Base-by-base conservation (phyloP, 2,797 vertebrate genomes). In the Myoxocephalus aenaeus region DNA sequence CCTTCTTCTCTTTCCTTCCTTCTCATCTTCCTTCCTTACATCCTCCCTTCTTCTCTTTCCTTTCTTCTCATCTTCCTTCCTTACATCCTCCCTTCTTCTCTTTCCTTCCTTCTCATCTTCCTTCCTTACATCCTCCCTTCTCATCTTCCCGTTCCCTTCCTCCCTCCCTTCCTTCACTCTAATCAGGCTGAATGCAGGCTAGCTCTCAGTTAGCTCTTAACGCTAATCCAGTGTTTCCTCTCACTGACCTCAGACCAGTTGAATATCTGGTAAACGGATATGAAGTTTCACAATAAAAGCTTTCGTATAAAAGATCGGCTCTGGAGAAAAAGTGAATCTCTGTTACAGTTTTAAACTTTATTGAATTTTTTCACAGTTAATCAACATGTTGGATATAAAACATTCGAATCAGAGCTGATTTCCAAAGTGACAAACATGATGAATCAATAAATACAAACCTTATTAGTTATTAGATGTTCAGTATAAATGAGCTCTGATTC, bases 361-460 rank as follows among this genome's bases (percentile, higher is more conserved):
- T 54, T 54, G 17, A 3, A 27, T 64, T 64, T 17, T 2, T 65
- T 48, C 63, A 63, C 58, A 64, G 62, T 64, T 64, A 3, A 44
- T 46, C 42, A 32, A 29, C 18, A 64, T 18, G 15, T 61, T 64
- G 1, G 40, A 27, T 65, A 27, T 36, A 65, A 73, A 65, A 54
- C 61, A 70, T 22, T 40, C n/a, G 20, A 56, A 59, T 17, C n/a
- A 34, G 13, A 42, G 22, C 11, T 61, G 29, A 53, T 63, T 34
- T 20, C 57, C 32, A 15, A 57, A 17, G 15, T 27, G 34, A 64
- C 27, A 54, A 18, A 40, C 7, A 51, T 1, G n/a, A 71, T 1
- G 7, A 36, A 29, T 64, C 25, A 44, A 34, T 58, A 50, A 59
- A 67, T 32, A 40, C 7, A 62, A 50, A 50, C 48, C 5, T 3